Evolutionary conservation across 2,113 vertebrate genomes (phyloP).

Genomic region (Crotalus horridus): DNA sequence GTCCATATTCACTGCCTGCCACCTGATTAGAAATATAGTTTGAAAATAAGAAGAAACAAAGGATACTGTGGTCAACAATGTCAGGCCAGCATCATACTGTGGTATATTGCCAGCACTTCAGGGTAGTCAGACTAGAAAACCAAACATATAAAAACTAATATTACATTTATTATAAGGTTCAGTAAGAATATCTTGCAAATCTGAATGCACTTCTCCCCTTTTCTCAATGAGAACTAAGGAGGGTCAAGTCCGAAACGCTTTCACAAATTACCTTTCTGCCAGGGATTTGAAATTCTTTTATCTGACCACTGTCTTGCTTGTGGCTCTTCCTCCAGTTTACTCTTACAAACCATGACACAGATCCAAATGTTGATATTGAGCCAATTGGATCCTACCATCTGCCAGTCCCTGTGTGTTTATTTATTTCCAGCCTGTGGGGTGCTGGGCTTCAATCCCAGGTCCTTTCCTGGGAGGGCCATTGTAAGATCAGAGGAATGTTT

Average conservation of each 20-base stretch:
- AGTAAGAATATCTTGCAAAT: not conserved
- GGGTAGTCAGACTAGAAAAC: not conserved
- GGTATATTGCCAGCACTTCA: not conserved
- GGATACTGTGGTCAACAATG: not conserved
- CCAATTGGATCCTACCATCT: not conserved
- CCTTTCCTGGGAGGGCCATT: not conserved
- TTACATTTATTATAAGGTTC: not conserved
- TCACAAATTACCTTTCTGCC: not conserved
- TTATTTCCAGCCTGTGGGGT: not conserved
- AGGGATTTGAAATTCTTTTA: not conserved
- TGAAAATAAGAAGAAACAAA: not conserved
- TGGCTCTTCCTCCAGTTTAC: not conserved
- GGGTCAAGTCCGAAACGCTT: not conserved
- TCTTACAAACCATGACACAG: not conserved
- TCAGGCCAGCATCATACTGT: not conserved
- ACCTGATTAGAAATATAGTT: not conserved
- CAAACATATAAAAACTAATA: not conserved
- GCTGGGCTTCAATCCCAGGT: not conserved
- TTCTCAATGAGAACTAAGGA: not conserved
- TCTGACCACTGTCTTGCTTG: not conserved
- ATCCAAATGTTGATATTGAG: not conserved
- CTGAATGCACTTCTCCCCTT: not conserved
- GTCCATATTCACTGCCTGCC: not conserved
- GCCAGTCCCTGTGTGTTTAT: not conserved
- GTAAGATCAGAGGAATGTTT: not conserved